Conservation (phyloP, 2,888 invertebrate species). For the Harmothoe impar region DNA sequence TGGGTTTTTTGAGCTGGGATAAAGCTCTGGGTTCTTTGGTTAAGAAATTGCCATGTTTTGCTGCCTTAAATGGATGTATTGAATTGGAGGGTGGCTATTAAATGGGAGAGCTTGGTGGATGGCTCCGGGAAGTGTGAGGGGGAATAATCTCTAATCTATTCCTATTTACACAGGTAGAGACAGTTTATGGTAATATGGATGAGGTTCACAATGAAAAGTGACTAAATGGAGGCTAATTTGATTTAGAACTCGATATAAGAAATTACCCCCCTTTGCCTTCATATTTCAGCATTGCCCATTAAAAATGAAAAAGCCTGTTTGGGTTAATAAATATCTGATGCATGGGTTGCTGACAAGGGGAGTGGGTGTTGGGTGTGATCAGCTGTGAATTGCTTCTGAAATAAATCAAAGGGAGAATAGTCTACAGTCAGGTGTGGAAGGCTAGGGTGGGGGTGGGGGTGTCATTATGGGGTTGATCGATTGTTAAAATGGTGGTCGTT, state of each 20-base stretch:
- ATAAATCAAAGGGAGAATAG: too few species aligned
- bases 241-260: neutral
- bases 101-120: neutral
- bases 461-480: too few species aligned
- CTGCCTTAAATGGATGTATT: neutral
- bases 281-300: neutral
- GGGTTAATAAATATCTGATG: constrained; percentile 9
- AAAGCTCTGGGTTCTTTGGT: neutral
- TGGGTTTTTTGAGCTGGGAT: neutral
- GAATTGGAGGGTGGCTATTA: neutral
- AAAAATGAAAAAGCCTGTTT: constrained; percentile 3
- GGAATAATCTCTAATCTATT: too few species aligned
- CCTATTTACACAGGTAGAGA: neutral
- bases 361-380: neutral
- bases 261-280: neutral
- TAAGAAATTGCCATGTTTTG: neutral
- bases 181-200: neutral
- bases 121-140: neutral
- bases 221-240: neutral
- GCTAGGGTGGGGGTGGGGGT: too few species aligned
- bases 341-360: neutral
- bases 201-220: neutral
- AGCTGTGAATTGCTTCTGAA: too few species aligned
- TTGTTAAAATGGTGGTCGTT: too few species aligned
- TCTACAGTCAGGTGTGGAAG: too few species aligned